Base-by-base conservation (phyloP, 2,797 vertebrate species). In the Geotrypetes seraphini region DNA sequence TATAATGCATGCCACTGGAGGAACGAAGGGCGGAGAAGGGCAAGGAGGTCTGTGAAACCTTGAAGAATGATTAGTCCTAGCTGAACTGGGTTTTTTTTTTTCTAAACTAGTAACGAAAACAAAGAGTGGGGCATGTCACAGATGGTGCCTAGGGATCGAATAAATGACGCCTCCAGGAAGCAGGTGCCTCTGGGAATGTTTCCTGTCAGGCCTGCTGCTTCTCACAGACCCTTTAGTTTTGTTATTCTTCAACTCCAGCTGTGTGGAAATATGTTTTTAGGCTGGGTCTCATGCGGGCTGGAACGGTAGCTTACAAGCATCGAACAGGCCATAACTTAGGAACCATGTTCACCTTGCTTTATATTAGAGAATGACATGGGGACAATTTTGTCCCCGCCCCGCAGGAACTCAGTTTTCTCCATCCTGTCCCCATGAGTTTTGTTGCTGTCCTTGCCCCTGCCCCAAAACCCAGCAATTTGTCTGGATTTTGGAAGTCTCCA, bases 111-210 rank as follows among this genome's bases (percentile, higher is more conserved):
- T 58, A 73, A 63, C 53, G 50, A 69, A 71, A 76, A 74, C 74
- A 79, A 69, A 72, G 67, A 58, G 43, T 52, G 55, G 69, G 73
- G 67, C 76, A 78, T 63, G 48, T 60, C 60, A 66, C 81, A 78
- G 69, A 77, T 71, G 72, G 73, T 69, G 67, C 75, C 75, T 57
- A 55, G 59, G 71, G 75, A 75, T 72, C 75, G 69, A 78, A 75
- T 50, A 72, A 75, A 71, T 38, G 35, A 65, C 46, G 50, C 60
- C 50, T 63, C 73, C 78, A 84, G 83, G 83, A 84, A 84, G 71
- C 83, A 84, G 81, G 77, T 82, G 79, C 63, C 79, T 69, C 63
- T 75, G 81, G 77, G 80, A 79, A 84, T 75, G 66, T 54, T 83
- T 85, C 83, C 83, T 80, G 81, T 65, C 36, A 60, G 50, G 48